Evolutionary conservation across 2,113 vertebrate genomes (phyloP), one percentile per base, ranked within the genome.

Genomic region (Tympanuchus pallidicinctus): DNA sequence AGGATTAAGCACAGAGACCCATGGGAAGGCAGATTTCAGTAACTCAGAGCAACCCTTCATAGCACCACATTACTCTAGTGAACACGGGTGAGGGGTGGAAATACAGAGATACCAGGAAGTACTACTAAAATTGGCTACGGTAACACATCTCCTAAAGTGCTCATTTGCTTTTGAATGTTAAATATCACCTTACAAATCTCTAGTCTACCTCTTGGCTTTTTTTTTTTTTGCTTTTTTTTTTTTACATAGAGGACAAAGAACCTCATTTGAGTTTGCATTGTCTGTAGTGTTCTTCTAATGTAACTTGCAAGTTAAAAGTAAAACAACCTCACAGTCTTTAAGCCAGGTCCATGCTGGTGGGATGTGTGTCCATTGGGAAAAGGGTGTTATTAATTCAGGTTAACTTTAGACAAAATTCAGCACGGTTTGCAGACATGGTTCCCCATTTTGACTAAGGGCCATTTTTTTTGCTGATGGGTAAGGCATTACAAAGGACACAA

Each of bases 401-500:
- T 42, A 81, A 69, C 3, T 65, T 42, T 17, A 50, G 25, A 15
- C 25, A 93, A 70, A 34, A 86, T 47, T 52, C 66, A 82, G 12
- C 19, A 34, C 17, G 28, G 4, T 60, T 91, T 64, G 47, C 60
- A 82, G 16, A 38, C 12, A 72, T 2, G 7, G 6, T 52, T 67
- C 7, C 7, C 2, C 4, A 1, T 56, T 88, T 89, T 78, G 20
- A 4, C 18, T 45, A 36, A 13, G 10, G 5, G 1, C 2, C 2
- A 34, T 32, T 6, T 34, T 30, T 45, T 24, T 50, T 34, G n/a
- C n/a, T 48, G 0, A 13, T n/a, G 20, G 30, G 3, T 42, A 45
- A 75, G 21, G 12, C 25, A 8, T 91, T 82, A 45, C 7, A 78
- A 48, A 74, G 50, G 27, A 90, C 13, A 30, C 8, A 71, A 47